phyloP scores from a whole-genome alignment of 2,113 vertebrate genomes.

The Tupaia chinensis region DNA sequence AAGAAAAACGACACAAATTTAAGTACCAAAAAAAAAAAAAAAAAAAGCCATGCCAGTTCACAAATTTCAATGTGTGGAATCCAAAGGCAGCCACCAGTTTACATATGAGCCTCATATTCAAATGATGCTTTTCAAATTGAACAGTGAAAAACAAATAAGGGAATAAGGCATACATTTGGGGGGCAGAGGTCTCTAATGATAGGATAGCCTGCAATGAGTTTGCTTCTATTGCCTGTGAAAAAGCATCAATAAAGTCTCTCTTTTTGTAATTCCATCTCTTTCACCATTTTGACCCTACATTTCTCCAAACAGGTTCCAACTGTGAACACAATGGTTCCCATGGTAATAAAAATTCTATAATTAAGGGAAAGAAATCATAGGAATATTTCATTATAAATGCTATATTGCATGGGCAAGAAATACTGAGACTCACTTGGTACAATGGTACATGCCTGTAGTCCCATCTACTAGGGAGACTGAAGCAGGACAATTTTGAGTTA shows the following conservation, averaged over 20 bases:
- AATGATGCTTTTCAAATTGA: conserved; percentile 9
- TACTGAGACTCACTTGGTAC: neutral
- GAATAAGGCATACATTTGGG: neutral
- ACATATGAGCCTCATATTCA: neutral
- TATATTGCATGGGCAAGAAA: conserved; percentile 32
- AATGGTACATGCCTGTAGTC: no score
- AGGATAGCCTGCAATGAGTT: neutral
- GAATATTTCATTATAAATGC: conserved; percentile 69
- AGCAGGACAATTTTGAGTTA: no score
- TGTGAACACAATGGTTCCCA: conserved; percentile 69
- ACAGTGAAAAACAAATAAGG: neutral
- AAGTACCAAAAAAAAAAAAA: conserved; percentile 43
- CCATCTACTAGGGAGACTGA: no score
- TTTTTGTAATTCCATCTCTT: neutral
- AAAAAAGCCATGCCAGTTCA: conserved; percentile 16
- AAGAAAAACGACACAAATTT: conserved; percentile 44
- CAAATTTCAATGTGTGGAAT: conserved; percentile 2
- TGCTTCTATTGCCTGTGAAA: neutral
- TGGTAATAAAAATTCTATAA: conserved; percentile 62
- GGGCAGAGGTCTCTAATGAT: neutral
- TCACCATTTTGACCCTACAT: conserved; percentile 41
- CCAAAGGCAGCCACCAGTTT: neutral
- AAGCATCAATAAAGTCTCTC: neutral
- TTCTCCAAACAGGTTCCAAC: conserved; percentile 57
- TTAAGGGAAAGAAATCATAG: conserved; percentile 48